These are phyloP conservation scores for Montipora capricornis DNA, from an alignment of 64 coral and sea anemone genomes.

Conservation along the genomic window DNA sequence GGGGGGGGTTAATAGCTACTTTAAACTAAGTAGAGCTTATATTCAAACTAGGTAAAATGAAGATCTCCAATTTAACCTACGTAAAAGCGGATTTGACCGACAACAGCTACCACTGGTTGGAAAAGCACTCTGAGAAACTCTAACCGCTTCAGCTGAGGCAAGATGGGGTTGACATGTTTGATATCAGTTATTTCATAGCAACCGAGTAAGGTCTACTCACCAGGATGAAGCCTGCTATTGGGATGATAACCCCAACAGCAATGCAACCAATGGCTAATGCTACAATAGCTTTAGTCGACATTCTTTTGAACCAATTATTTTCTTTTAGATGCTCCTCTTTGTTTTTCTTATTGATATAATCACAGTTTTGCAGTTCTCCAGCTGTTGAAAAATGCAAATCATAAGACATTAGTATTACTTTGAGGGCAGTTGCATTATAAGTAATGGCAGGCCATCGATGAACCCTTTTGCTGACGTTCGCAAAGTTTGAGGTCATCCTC, in stretches of 20 bases:
- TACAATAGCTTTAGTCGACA: not conserved
- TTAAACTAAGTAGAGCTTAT: too few species aligned
- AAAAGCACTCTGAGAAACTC: too few species aligned
- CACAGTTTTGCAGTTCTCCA: not conserved
- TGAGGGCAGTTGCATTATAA: not conserved
- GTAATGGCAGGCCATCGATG: not conserved
- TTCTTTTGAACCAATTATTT: not conserved
- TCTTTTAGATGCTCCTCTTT: not conserved
- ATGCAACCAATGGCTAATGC: not conserved
- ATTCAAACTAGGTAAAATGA: too few species aligned
- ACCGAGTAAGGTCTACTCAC: not conserved
- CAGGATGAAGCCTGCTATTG: not conserved
- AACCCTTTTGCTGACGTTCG: not conserved
- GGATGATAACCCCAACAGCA: not conserved
- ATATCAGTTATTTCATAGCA: too few species aligned
- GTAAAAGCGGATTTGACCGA: too few species aligned
- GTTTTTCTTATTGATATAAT: not conserved
- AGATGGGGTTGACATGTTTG: too few species aligned
- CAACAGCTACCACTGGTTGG: too few species aligned
- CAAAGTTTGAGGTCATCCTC: not conserved
- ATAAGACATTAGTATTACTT: not conserved
- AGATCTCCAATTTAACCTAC: too few species aligned
- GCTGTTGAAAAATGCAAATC: not conserved
- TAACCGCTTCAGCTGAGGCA: too few species aligned
- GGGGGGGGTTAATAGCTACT: too few species aligned